Base-by-base conservation (phyloP, 2,888 invertebrate genomes). In the Trachelus tabidus region DNA sequence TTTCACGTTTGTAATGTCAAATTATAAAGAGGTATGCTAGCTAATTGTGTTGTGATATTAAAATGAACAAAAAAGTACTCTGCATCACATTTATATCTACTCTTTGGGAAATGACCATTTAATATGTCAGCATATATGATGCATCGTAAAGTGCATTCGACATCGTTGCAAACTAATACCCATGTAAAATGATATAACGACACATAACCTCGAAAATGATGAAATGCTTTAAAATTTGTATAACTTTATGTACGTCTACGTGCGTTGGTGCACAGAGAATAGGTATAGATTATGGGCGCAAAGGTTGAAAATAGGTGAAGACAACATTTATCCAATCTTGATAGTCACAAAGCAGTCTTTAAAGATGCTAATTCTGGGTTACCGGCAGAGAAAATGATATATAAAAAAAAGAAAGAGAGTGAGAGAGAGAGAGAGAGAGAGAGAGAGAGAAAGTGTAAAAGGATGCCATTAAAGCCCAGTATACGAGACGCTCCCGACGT, bases 391-490 rank as follows among this genome's bases (percentile, higher is more conserved):
- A 40, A 30, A 31, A 33, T n/a, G 23, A 76, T 35, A 78, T 69
- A 68, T 30, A 74, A 37, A 73, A 75, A 75, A 11, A 37, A 69
- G 76, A 31, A 69, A 68, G 12, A 73, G 4, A 40, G 68, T 9
- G 71, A 31, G 73, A 15, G 68, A 76, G 34, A 33, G 69, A 68
- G 23, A 73, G 4, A 34, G 68, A 11, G 71, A 23, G 73, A 31
- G 31, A n/a, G 35, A 1, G 37, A 12, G 33, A 75, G 40, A 33
- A 34, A 35, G 12, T 12, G 34, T 81, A 84, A 56, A 56, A 23
- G 56, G 12, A 31, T 30, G 71, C 71, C 71, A 71, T 71, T 71
- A 31, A 71, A 71, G 71, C 34, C 34, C 71, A 31, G 34, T 71
- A 11, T 15, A 31, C 71, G 71, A 71, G 71, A 31, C 71, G 15